These are phyloP conservation scores for Amblyjoppa proteus DNA, from an alignment of 2,888 invertebrate species.

Conservation along the genomic window DNA sequence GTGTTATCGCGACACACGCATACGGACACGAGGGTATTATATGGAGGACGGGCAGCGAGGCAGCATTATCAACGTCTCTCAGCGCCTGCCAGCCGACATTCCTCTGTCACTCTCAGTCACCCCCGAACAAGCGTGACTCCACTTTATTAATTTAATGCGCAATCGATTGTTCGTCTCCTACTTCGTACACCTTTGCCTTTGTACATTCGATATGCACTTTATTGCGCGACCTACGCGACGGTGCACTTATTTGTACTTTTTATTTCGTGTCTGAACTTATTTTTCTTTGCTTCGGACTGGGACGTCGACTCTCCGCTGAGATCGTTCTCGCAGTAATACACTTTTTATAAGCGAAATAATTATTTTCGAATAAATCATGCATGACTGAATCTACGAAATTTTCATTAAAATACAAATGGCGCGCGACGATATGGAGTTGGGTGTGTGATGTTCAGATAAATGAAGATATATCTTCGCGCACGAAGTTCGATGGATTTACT, in stretches of 20 bases:
- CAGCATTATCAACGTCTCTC: constrained; percentile 49
- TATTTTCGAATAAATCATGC: constrained; percentile 1
- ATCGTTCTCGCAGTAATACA: neutral
- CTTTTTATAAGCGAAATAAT: neutral
- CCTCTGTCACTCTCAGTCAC: constrained; percentile 12
- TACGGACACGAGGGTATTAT: neutral
- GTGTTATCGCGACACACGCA: constrained; percentile 1
- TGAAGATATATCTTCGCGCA: neutral
- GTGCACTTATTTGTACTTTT: constrained; percentile 4
- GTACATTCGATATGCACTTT: constrained; percentile 37
- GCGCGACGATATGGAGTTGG: neutral
- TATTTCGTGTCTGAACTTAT: constrained; percentile 21
- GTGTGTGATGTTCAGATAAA: neutral
- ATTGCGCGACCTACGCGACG: constrained; percentile 2
- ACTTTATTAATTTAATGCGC: constrained; percentile 66
- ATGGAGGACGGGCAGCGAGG: neutral
- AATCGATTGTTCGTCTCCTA: constrained; percentile 57
- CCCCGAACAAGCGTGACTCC: constrained; percentile 46
- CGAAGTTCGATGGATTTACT: neutral
- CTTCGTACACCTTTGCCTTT: constrained; percentile 14
- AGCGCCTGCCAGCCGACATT: constrained; percentile 21
- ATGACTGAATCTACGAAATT: constrained; percentile 27
- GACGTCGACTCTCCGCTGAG: neutral
- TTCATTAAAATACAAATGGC: neutral
- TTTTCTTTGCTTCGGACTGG: neutral